phyloP scores from a whole-genome alignment of 2,888 invertebrate species.

The Parascotia fuliginaria region DNA sequence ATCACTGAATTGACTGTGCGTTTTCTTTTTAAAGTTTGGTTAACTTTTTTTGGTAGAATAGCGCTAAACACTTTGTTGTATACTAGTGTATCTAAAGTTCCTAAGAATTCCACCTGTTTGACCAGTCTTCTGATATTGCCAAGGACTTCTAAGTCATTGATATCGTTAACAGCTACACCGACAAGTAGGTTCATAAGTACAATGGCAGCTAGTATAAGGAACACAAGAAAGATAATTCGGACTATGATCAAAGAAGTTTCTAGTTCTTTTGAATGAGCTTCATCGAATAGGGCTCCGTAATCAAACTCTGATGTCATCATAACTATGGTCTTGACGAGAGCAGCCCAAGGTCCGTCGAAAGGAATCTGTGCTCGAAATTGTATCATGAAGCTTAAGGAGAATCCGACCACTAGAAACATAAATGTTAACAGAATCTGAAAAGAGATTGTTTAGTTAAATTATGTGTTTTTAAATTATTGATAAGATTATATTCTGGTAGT shows the following conservation, averaged over 20 bases:
- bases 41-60: conserved; percentile 65
- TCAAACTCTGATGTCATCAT: conserved; percentile 88
- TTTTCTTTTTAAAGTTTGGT: conserved; percentile 66
- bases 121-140: conserved; percentile 83
- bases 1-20: conserved; percentile 65
- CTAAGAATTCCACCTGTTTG: conserved; percentile 85
- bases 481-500: too few relatives aligned
- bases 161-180: conserved; percentile 87
- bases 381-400: conserved; percentile 84
- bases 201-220: conserved; percentile 83
- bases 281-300: conserved; percentile 78
- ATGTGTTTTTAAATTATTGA: too few relatives aligned
- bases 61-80: conserved; percentile 73
- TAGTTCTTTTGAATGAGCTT: conserved; percentile 67
- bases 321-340: conserved; percentile 84
- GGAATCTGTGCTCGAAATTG: conserved; percentile 81
- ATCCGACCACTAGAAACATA: conserved; percentile 82
- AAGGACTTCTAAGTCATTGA: conserved; percentile 83
- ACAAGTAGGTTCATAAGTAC: conserved; percentile 87
- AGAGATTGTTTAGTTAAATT: neutral
- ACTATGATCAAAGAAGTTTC: conserved; percentile 74
- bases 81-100: conserved; percentile 80
- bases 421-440: conserved; percentile 82
- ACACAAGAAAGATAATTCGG: conserved; percentile 81
- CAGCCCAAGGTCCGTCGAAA: conserved; percentile 81